Base-by-base conservation (phyloP, 2,113 vertebrate genomes). In the Mesembrinibis cayennensis region DNA sequence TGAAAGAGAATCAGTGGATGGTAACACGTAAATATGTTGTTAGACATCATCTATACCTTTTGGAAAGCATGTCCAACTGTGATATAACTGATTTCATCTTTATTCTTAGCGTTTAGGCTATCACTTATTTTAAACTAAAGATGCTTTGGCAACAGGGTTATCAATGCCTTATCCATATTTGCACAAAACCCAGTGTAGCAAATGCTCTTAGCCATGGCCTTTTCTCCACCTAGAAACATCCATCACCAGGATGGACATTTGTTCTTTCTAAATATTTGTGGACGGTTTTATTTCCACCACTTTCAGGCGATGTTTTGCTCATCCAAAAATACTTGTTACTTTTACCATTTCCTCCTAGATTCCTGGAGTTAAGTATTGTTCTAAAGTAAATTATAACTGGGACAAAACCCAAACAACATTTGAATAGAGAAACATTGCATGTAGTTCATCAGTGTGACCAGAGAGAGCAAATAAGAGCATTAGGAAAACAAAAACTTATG, bases 171-270 rank as follows among this genome's bases (percentile, higher is more conserved):
- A 88, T 32, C 30, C 17, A 12, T 70, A 76, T 49, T 55, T 82
- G 22, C 47, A 69, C 20, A 93, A 58, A 87, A 16, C 1, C 3
- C 34, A 42, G 16, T 27, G 20, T 12, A 47, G 52, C 18, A 90
- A 90, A 62, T 20, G 8, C 19, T 76, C 11, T 71, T 67, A 70
- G 7, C 5, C 19, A 14, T 7, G 74, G 16, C 6, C 7, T 76
- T 81, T 63, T 67, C 29, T 13, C 4, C 52, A 59, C 5, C 42
- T 38, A 67, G 55, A 67, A 85, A 58, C 4, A 13, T 30, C 25
- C 4, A 29, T 52, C n/a, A 67, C 8, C 13, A 12, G 30, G 17
- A 29, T 13, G 34, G 30, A 77, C 0, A 0, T 50, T 40, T 40
- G 17, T 7, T 73, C 11, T 30, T 72, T 69, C n/a, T 53, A 62